Evolutionary conservation across 2,113 vertebrate genomes (phyloP).

Genomic region (crab-eating macaque (Macaca fascicularis)): T2T-MFA8v1.1 NC_088377.1:81471001-81471500

Average conservation of each 20-base stretch:
- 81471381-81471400: neutral
- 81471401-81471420: neutral
- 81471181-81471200: neutral
- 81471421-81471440: neutral
- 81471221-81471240: neutral
- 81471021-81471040: neutral
- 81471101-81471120: neutral
- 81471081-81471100: neutral
- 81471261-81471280: neutral
- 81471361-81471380: neutral
- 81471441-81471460: neutral
- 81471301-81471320: neutral
- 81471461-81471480: neutral
- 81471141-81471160: neutral
- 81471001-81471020: too few species aligned
- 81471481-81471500: neutral
- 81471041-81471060: neutral
- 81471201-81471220: neutral
- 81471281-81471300: neutral
- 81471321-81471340: neutral
- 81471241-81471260: neutral
- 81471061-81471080: neutral
- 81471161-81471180: neutral
- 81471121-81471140: neutral
- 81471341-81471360: neutral